phyloP scores from a whole-genome alignment of 2,888 invertebrate genomes.

The Agonopterix heracliana region DNA sequence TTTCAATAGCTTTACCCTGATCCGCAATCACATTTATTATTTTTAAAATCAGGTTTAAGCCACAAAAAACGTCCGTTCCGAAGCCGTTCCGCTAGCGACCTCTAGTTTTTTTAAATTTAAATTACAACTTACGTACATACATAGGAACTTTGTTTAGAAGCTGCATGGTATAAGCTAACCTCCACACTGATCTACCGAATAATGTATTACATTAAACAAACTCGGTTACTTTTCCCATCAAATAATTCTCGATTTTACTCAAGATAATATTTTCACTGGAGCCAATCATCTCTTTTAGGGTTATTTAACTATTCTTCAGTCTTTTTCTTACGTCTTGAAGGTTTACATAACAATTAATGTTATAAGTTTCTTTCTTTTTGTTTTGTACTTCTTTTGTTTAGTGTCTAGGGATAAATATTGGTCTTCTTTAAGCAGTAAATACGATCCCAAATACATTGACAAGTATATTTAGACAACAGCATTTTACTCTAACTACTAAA shows the following conservation, averaged over 20 bases:
- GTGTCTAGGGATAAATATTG: no score
- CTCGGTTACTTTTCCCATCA: conserved; percentile 39
- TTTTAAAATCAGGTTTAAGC: conserved; percentile 42
- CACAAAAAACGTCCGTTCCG: conserved; percentile 23
- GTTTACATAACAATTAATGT: background rate
- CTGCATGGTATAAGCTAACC: conserved; percentile 76
- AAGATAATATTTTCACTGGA: conserved; percentile 39
- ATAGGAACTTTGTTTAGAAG: conserved; percentile 77
- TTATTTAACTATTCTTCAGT: conserved; percentile 1
- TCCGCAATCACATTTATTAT: conserved; percentile 53
- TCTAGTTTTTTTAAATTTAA: conserved; percentile 62
- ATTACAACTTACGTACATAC: conserved; percentile 76
- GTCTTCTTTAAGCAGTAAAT: no score
- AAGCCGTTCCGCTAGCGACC: conserved; percentile 52
- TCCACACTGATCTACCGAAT: conserved; percentile 73
- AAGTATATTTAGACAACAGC: no score
- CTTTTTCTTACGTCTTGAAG: background rate
- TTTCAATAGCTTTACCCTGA: conserved; percentile 58
- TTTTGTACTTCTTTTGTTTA: background rate
- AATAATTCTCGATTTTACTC: conserved; percentile 51
- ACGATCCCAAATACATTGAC: no score
- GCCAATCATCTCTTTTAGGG: conserved; percentile 29
- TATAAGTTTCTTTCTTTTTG: background rate
- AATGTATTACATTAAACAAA: conserved; percentile 62
- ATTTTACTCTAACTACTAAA: no score